Percentiles rank a stretch among this genome's conserved stretches.
Conservation (phyloP, 2,113 vertebrate species). For the Dipodomys ordii region DNA sequence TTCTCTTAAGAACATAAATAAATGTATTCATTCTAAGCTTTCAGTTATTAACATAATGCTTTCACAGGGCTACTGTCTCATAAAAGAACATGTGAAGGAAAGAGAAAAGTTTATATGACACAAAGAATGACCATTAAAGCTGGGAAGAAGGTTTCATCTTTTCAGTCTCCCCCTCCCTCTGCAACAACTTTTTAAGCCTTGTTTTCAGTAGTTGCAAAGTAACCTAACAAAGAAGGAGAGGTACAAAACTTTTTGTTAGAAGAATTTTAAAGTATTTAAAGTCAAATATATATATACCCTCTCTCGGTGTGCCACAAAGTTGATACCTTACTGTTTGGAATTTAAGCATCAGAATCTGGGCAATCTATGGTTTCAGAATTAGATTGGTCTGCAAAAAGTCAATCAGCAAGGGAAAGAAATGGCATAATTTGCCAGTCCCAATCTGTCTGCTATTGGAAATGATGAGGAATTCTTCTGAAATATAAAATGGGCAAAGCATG, state of each 20-base stretch:
- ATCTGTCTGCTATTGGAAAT: neutral
- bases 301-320: neutral
- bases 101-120: slow-evolving; percentile 31
- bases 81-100: slow-evolving; percentile 13
- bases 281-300: neutral
- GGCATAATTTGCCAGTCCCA: neutral
- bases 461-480: neutral
- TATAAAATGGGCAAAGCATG: neutral
- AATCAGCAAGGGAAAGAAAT: neutral
- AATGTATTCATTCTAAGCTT: neutral
- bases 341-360: neutral
- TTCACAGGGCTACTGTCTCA: neutral
- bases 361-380: neutral
- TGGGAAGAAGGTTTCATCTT: neutral
- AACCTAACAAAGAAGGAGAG: neutral
- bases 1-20: slow-evolving; percentile 2
- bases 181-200: neutral
- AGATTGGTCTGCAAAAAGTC: neutral
- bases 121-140: neutral
- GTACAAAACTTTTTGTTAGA: neutral
- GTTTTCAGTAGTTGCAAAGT: slow-evolving; percentile 28
- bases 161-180: neutral
- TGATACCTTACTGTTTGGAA: neutral
- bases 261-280: slow-evolving; percentile 3
- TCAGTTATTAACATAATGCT: neutral